Conservation (phyloP, 1,140 invertebrate genomes). For the Eurosta solidaginis region DNA sequence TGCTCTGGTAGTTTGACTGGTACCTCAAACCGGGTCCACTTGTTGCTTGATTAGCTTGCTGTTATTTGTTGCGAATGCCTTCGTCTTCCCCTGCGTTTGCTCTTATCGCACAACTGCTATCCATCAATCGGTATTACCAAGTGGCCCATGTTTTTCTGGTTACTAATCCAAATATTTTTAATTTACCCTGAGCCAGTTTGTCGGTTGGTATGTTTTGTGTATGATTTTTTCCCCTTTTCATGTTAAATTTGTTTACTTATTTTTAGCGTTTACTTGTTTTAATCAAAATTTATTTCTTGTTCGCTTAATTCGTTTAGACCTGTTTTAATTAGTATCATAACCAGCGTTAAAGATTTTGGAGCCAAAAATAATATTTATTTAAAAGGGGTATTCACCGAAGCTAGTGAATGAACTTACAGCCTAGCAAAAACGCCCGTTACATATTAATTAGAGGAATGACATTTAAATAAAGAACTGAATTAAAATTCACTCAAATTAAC, state of each 20-base stretch:
- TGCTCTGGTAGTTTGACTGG: constrained; percentile 12
- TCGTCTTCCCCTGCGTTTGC: background rate
- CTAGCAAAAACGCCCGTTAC: no score
- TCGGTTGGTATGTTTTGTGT: background rate
- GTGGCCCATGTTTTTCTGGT: background rate
- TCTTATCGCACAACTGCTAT: background rate
- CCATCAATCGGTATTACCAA: background rate
- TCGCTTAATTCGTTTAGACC: background rate
- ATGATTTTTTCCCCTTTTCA: no score
- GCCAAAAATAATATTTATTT: background rate
- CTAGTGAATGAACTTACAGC: no score
- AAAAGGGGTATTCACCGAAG: no score
- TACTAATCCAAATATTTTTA: constrained; percentile 11
- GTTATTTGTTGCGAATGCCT: background rate
- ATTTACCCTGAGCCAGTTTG: background rate
- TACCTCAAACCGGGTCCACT: constrained; percentile 8
- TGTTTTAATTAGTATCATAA: constrained; percentile 2
- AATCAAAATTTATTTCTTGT: background rate
- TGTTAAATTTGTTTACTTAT: background rate
- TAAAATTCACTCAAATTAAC: no score
- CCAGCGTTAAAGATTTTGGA: background rate
- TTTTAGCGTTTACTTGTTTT: background rate
- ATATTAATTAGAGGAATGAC: no score
- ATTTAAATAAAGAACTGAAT: no score
- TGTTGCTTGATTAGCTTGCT: constrained; percentile 1